Conservation (phyloP, 2,888 invertebrate species). For the Macaria liturata region DNA sequence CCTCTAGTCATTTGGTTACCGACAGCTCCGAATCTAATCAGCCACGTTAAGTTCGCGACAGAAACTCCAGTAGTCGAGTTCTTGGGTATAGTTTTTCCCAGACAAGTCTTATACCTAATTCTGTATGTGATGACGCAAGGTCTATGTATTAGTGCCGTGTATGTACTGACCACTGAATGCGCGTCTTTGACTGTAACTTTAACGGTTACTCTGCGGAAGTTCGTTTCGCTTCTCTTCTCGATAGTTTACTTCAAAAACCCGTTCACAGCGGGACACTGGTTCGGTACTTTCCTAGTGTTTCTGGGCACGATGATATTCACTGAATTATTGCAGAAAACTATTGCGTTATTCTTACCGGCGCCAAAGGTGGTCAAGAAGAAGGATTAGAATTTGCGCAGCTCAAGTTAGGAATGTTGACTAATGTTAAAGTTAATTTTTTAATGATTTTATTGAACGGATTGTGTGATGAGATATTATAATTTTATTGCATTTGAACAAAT, state of each 20-base stretch:
- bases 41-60: conserved; percentile 89
- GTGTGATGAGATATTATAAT: too few relatives aligned
- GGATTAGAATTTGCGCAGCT: conserved; percentile 38
- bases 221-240: conserved; percentile 96
- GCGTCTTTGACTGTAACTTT: conserved; percentile 97
- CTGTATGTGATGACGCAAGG: conserved; percentile 95
- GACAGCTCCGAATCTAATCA: conserved; percentile 89
- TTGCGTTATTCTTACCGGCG: conserved; percentile 58
- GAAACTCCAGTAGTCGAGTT: conserved; percentile 85
- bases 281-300: conserved; percentile 95
- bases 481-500: too few relatives aligned
- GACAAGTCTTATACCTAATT: conserved; percentile 89
- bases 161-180: conserved; percentile 96
- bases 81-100: conserved; percentile 86
- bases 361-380: conserved; percentile 59
- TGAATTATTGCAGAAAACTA: conserved; percentile 85
- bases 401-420: too few relatives aligned
- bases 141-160: conserved; percentile 97
- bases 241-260: conserved; percentile 97
- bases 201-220: conserved; percentile 97
- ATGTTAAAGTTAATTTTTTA: too few relatives aligned
- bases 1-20: conserved; percentile 95
- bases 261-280: conserved; percentile 95
- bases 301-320: conserved; percentile 96
- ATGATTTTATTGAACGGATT: too few relatives aligned